Conservation (phyloP, 2,113 vertebrate genomes). For the Eublepharis macularius region DNA sequence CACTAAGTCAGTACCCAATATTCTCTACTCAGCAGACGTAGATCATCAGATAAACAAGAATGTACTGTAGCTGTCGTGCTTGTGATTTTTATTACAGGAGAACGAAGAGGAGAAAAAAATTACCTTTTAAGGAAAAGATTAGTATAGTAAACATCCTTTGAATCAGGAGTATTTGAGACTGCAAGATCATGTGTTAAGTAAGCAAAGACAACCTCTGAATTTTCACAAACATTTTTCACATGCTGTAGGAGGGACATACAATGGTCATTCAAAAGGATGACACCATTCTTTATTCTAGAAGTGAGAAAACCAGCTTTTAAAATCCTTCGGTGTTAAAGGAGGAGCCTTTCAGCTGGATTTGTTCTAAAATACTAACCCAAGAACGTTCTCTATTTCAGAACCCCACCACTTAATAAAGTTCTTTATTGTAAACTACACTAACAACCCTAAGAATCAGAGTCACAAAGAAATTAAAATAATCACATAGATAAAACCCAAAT, state of each 20-base stretch:
- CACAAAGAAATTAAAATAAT: background rate
- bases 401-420: background rate
- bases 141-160: background rate
- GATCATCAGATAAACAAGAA: background rate
- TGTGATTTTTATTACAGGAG: background rate
- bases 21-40: background rate
- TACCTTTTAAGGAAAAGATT: constrained; percentile 8
- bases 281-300: background rate
- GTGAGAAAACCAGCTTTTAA: background rate
- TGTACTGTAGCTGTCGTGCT: background rate
- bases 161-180: background rate
- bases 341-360: background rate
- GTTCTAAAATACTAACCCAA: background rate
- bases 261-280: background rate
- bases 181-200: background rate
- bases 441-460: background rate
- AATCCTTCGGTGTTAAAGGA: background rate
- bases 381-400: background rate
- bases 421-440: background rate
- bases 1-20: background rate
- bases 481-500: background rate
- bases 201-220: background rate
- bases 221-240: background rate
- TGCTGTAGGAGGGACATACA: background rate
- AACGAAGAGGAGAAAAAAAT: background rate